phyloP scores from a whole-genome alignment of 2,113 vertebrate species.

The Xenotilapia caudafasciata region DNA sequence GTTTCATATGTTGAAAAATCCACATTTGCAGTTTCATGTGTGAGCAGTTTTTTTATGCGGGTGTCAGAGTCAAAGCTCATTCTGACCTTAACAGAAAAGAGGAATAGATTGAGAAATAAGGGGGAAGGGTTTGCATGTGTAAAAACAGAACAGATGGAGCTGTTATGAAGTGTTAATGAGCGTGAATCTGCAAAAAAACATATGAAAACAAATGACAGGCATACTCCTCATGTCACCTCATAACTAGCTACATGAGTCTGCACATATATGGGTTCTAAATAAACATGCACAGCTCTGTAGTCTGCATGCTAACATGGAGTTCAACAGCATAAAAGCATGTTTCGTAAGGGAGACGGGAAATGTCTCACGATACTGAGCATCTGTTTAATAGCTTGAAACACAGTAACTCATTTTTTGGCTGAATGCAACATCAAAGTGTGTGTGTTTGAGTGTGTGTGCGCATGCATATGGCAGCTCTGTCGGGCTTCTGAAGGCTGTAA shows the following conservation, averaged over 20 bases:
- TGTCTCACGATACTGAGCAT: constrained; percentile 16
- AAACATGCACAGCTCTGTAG: neutral
- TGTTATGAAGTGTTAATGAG: neutral
- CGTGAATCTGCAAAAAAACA: neutral
- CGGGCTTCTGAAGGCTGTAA: constrained; percentile 20
- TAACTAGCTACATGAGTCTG: neutral
- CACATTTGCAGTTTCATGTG: neutral
- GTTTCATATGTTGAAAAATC: neutral
- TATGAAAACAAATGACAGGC: neutral
- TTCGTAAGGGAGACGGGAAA: neutral
- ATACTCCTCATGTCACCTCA: neutral
- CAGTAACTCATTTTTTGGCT: neutral
- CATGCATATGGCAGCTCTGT: neutral
- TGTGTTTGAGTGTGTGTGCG: neutral
- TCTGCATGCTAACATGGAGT: neutral
- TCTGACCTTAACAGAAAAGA: neutral
- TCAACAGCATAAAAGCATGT: neutral
- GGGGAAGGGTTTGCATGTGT: neutral
- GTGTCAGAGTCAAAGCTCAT: neutral
- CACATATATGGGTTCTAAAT: neutral
- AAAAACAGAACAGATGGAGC: neutral
- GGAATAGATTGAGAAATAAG: neutral
- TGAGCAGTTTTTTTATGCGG: neutral
- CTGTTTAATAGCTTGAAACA: constrained; percentile 34
- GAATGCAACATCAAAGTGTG: constrained; percentile 24